Evolutionary conservation across 2,113 vertebrate genomes (phyloP), one percentile per base, ranked within the genome.

Genomic region (Eonycteris spelaea): DNA sequence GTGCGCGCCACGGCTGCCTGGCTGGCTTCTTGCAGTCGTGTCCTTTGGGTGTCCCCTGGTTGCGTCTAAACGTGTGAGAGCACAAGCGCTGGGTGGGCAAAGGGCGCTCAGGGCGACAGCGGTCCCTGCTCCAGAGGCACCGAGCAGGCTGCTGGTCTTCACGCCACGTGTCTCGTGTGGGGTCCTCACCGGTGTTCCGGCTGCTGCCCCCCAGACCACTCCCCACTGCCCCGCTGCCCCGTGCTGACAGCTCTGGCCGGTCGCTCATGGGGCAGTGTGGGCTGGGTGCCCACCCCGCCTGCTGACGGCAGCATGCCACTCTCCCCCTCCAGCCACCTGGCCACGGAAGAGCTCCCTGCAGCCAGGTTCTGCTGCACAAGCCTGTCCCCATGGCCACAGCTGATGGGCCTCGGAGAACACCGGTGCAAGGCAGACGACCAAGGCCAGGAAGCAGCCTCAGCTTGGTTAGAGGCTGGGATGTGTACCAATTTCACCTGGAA

Each of bases 141-240:
- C 48, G 38, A 51, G 45, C 57, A 40, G 43, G 45, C 65, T 95
- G 33, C 63, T 82, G 55, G 63, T 45, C 84, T 93, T 84, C 59
- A 79, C 65, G 43, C 45, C 61, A 13, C 18, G 33, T 38, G 35
- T 78, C 71, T 55, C 73, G 10, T 4, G 5, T 15, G 4, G 18
- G 14, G 6, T 38, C n/a, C 15, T 61, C 70, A 33, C 38, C 43
- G 19, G 18, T 40, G 80, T 77, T 51, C 61, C 26, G 12, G 30
- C 75, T 55, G 33, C 33, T n/a, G n/a, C 59, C 51, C 55, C 21
- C 63, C 18, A 35, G 19, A 70, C 43, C 1, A 30, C 61, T 70
- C 30, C 1, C 2, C 86, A 40, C 38, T 40, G n/a, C 65, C 40
- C 38, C 7, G 12, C 0, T 8, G 22, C 35, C 48, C 86, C 15